Conservation (phyloP, 2,888 invertebrate species). For the Pollenia angustigena region DNA sequence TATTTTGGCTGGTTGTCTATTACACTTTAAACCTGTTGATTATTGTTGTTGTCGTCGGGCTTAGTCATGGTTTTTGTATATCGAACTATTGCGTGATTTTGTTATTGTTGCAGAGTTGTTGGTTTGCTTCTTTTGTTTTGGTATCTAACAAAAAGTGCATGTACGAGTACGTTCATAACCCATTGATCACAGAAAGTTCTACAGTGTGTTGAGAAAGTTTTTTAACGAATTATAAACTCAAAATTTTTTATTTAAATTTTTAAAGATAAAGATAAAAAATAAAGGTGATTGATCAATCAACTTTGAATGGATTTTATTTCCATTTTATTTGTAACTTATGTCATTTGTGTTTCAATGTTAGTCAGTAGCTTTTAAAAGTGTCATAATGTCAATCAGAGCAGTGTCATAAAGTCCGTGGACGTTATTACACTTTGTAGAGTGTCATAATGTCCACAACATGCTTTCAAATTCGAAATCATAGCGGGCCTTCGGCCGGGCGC, state of each 20-base stretch:
- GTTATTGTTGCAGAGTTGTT: constrained; percentile 7
- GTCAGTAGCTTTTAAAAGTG: too few species aligned
- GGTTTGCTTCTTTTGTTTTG: constrained; percentile 1
- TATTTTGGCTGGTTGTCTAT: constrained; percentile 18
- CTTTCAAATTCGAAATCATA: too few species aligned
- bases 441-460: too few species aligned
- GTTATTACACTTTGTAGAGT: too few species aligned
- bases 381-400: too few species aligned
- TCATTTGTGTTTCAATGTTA: too few species aligned
- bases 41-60: constrained; percentile 30
- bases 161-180: constrained; percentile 28
- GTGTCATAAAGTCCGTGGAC: too few species aligned
- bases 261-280: too few species aligned
- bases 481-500: too few species aligned
- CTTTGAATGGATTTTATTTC: too few species aligned
- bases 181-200: constrained; percentile 18
- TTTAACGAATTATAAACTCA: background rate
- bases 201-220: constrained; percentile 21
- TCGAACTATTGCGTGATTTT: constrained; percentile 70
- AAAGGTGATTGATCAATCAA: too few species aligned
- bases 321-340: too few species aligned
- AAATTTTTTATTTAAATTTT: background rate
- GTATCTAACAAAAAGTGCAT: constrained; percentile 54
- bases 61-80: constrained; percentile 61
- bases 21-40: constrained; percentile 60